These are phyloP conservation scores for Ochlodes sylvanus DNA, from an alignment of 2,888 invertebrate genomes.

Conservation along the genomic window DNA sequence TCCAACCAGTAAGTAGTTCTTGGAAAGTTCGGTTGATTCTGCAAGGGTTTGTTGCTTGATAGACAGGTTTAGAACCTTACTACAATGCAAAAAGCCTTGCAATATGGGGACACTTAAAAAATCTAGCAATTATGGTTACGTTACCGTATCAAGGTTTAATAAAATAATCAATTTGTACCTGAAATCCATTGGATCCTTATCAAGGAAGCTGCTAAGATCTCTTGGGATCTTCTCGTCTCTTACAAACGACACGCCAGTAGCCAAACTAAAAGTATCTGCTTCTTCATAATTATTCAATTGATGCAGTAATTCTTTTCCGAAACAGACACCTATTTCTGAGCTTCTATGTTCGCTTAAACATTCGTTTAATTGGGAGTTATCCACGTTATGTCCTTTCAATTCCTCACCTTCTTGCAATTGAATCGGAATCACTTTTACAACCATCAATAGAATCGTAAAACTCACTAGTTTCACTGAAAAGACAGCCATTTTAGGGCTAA, in stretches of 20 bases:
- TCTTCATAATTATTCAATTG: conserved; percentile 88
- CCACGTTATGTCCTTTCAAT: conserved; percentile 64
- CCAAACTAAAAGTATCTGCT: conserved; percentile 87
- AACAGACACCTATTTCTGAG: conserved; percentile 85
- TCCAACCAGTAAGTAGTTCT: too few relatives aligned
- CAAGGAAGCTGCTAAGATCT: conserved; percentile 87
- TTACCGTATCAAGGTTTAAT: not conserved
- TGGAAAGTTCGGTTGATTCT: too few relatives aligned
- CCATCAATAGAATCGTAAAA: conserved; percentile 46
- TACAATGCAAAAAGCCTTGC: too few relatives aligned
- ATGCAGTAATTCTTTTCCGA: conserved; percentile 88
- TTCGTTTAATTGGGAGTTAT: conserved; percentile 68
- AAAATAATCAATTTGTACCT: conserved; percentile 70
- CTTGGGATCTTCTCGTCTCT: conserved; percentile 88
- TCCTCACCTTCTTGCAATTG: conserved; percentile 74
- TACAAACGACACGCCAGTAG: conserved; percentile 86
- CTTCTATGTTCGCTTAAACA: conserved; percentile 70
- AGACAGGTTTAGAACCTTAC: too few relatives aligned
- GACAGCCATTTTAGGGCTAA: conserved; percentile 8
- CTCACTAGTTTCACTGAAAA: conserved; percentile 18
- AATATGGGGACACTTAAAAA: too few relatives aligned
- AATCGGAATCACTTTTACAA: conserved; percentile 67
- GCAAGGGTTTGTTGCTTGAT: too few relatives aligned
- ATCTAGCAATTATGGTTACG: too few relatives aligned
- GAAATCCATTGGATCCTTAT: conserved; percentile 90